These are phyloP conservation scores for Drosophila funebris DNA, from an alignment of 1,140 invertebrate species.

Conservation along the genomic window DNA sequence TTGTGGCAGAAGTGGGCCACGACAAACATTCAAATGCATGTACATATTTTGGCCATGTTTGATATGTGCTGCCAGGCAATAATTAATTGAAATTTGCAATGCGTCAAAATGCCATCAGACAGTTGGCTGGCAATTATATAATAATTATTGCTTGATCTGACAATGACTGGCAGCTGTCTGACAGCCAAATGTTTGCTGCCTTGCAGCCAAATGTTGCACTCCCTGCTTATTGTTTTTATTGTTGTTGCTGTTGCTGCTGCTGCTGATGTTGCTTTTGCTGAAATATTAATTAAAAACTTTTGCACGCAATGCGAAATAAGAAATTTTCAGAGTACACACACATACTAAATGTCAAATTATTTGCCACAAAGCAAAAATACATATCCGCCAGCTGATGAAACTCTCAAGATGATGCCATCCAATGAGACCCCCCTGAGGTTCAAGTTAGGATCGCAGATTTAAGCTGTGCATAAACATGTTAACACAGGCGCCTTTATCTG, in stretches of 20 bases:
- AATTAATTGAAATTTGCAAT: slow-evolving; percentile 49
- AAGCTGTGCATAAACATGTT: slow-evolving; percentile 12
- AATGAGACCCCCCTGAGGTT: slow-evolving; percentile 35
- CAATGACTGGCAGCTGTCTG: slow-evolving; percentile 42
- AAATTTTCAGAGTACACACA: not conserved
- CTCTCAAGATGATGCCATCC: slow-evolving; percentile 40
- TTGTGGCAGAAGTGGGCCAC: slow-evolving; percentile 31
- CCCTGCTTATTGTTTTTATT: slow-evolving; percentile 16
- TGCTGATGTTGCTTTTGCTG: slow-evolving; percentile 4
- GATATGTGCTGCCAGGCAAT: slow-evolving; percentile 14
- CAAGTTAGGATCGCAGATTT: not conserved
- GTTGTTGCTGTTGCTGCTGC: not conserved
- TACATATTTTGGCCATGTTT: slow-evolving; percentile 14
- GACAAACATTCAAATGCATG: not conserved
- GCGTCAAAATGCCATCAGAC: slow-evolving; percentile 31
- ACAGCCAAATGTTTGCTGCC: not conserved
- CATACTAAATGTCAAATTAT: slow-evolving; percentile 8
- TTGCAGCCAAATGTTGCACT: slow-evolving; percentile 39
- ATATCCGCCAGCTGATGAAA: slow-evolving; percentile 20
- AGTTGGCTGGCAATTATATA: slow-evolving; percentile 45
- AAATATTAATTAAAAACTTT: slow-evolving; percentile 69
- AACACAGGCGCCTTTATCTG: slow-evolving; percentile 12
- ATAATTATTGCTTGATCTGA: slow-evolving; percentile 46
- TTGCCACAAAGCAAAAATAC: slow-evolving; percentile 16
- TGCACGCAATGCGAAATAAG: slow-evolving; percentile 11